A percentile compares a stretch with the other conserved stretches of the same genome.
Conservation (phyloP, 2,888 invertebrate species). For the Heliconius ethilla region DNA sequence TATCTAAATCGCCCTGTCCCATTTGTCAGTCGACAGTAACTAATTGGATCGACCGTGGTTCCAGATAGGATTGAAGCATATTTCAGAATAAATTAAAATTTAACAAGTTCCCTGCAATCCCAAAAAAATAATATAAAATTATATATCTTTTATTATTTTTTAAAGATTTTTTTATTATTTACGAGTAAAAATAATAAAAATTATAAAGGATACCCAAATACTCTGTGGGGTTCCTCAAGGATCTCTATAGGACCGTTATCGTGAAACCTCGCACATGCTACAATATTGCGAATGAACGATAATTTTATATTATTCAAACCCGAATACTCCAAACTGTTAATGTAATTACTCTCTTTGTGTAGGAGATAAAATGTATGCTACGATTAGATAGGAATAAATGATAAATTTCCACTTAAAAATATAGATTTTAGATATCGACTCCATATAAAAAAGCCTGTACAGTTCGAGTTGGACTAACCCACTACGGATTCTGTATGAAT, state of each 20-base stretch:
- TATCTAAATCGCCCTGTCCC: conserved; percentile 8
- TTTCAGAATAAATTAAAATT: conserved; percentile 1
- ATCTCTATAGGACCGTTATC: no score
- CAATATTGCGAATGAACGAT: background rate
- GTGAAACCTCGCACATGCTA: no score
- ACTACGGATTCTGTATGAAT: no score
- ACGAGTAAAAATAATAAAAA: no score
- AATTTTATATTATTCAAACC: background rate
- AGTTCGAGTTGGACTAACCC: background rate
- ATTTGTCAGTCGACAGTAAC: conserved; percentile 10
- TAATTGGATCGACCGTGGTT: background rate
- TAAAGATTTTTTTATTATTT: no score
- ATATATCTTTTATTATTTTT: no score
- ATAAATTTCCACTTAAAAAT: conserved; percentile 2
- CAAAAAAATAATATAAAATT: no score
- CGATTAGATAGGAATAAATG: conserved; percentile 21
- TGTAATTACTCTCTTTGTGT: conserved; percentile 15
- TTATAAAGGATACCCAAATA: no score
- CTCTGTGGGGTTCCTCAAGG: no score
- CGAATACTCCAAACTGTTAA: background rate
- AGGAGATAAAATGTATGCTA: conserved; percentile 8
- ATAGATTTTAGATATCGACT: background rate
- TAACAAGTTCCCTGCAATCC: background rate
- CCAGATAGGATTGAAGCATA: conserved; percentile 7
- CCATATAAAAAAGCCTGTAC: background rate